phyloP scores from a whole-genome alignment of 1,140 invertebrate species.

The Aphidius gifuensis region DNA sequence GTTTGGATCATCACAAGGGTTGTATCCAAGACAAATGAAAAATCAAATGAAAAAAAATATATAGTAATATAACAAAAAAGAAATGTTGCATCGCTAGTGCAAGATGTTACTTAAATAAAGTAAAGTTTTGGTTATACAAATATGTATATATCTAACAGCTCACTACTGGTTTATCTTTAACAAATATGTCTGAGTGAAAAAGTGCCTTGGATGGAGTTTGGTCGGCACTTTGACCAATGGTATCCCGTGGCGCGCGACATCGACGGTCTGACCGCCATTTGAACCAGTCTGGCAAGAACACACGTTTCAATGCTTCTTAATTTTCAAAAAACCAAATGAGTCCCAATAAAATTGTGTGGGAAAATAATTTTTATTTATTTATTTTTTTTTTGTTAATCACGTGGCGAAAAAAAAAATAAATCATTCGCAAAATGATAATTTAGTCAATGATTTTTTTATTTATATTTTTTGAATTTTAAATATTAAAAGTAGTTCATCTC shows the following conservation, averaged over 20 bases:
- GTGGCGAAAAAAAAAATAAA: too few species aligned
- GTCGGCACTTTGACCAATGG: constrained; percentile 42
- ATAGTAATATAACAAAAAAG: constrained; percentile 20
- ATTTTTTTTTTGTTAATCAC: too few species aligned
- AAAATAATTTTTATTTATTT: constrained; percentile 24
- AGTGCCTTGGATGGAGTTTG: neutral
- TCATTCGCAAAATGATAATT: too few species aligned
- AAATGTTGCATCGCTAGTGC: constrained; percentile 10
- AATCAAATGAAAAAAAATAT: constrained; percentile 26
- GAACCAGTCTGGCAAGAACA: constrained; percentile 37
- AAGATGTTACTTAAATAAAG: too few species aligned
- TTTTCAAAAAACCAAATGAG: constrained; percentile 18
- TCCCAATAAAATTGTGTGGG: constrained; percentile 10
- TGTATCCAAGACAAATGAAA: constrained; percentile 11
- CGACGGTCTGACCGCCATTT: constrained; percentile 44
- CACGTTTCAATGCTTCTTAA: constrained; percentile 25
- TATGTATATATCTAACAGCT: too few species aligned
- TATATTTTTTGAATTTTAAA: too few species aligned
- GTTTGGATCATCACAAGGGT: constrained; percentile 31
- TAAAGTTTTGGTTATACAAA: too few species aligned
- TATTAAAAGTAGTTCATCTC: too few species aligned
- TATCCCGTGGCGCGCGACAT: constrained; percentile 46
- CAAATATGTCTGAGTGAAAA: too few species aligned
- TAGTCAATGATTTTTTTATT: too few species aligned
- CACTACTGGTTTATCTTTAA: too few species aligned